Evolutionary conservation across 2,113 vertebrate species (phyloP).

Genomic region (Pterocles burchelli): DNA sequence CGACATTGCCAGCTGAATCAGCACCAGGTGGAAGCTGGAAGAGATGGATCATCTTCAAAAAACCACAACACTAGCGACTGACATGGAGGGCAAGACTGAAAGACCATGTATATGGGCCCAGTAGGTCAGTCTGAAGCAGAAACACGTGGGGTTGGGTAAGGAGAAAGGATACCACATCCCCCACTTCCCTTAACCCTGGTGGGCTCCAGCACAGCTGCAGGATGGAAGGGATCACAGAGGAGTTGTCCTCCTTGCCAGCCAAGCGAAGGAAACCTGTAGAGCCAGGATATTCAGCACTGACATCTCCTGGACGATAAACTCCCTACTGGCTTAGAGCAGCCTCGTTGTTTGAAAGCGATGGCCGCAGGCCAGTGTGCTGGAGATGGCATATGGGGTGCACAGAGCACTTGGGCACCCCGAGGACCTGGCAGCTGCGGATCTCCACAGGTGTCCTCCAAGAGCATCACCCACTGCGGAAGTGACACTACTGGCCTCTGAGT

Average conservation of each 20-base stretch:
- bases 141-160: not conserved
- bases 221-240: not conserved
- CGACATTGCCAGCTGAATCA: not conserved
- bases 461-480: not conserved
- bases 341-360: rapidly evolving
- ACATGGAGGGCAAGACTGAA: not conserved
- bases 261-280: not conserved
- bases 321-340: not conserved
- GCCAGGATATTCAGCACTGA: not conserved
- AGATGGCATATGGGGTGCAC: not conserved
- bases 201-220: not conserved
- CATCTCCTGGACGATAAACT: not conserved
- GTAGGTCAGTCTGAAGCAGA: not conserved
- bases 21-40: not conserved
- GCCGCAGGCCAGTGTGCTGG: not conserved
- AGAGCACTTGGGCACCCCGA: not conserved
- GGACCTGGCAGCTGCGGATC: not conserved
- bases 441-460: rapidly evolving
- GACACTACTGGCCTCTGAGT: rapidly evolving
- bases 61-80: rapidly evolving
- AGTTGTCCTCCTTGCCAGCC: not conserved
- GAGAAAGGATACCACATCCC: not conserved
- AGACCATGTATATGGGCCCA: not conserved
- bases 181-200: rapidly evolving
- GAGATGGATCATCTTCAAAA: not conserved